phyloP scores from a whole-genome alignment of 2,113 vertebrate genomes.

The Elephantulus edwardii region DNA sequence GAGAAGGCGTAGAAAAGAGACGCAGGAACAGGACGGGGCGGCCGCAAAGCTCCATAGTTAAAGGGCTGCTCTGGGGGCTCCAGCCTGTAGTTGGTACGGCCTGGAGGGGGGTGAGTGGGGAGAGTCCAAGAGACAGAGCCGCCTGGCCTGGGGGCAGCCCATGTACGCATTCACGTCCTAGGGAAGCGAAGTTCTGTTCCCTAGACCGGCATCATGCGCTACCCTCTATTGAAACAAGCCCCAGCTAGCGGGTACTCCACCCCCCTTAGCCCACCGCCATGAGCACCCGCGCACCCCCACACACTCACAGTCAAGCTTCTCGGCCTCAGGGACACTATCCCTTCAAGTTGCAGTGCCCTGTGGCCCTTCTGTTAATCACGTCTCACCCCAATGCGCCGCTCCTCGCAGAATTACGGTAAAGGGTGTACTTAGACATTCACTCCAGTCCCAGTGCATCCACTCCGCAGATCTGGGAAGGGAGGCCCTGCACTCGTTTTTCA shows the following conservation, averaged over 20 bases:
- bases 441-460: neutral
- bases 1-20: neutral
- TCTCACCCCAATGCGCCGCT: neutral
- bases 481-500: neutral
- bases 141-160: neutral
- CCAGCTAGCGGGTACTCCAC: neutral
- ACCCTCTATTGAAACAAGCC: neutral
- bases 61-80: neutral
- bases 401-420: neutral
- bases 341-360: constrained; percentile 55
- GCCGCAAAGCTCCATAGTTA: neutral
- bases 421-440: neutral
- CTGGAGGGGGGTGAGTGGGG: neutral
- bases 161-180: neutral
- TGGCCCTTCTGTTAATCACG: neutral
- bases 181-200: neutral
- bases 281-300: neutral
- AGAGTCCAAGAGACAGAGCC: neutral
- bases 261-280: neutral
- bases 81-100: neutral
- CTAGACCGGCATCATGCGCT: neutral
- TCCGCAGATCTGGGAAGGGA: neutral
- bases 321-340: neutral
- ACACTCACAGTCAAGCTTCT: neutral
- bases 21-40: neutral